A percentile compares a stretch with the other conserved stretches of the same genome.
Evolutionary conservation across 2,797 vertebrate genomes (phyloP).

Genomic region (Enteromius radiatus): DNA sequence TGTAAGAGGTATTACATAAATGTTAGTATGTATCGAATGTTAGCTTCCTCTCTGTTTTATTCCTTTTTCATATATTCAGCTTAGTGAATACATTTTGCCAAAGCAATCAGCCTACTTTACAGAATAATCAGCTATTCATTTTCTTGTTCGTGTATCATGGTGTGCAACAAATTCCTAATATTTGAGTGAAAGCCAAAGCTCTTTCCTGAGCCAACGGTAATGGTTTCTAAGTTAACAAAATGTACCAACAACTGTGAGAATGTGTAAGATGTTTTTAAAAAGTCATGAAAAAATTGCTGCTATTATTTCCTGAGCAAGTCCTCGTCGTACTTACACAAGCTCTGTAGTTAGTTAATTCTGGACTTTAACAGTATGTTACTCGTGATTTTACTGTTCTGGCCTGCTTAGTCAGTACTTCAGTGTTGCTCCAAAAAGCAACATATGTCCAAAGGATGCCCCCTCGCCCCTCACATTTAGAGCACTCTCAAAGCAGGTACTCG

Average conservation of each 20-base stretch:
- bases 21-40: background rate
- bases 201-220: background rate
- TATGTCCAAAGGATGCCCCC: slow-evolving; percentile 19
- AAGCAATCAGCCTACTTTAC: background rate
- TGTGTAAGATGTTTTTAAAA: background rate
- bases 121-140: background rate
- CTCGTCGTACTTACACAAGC: background rate
- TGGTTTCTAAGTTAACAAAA: background rate
- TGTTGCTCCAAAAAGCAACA: slow-evolving; percentile 13
- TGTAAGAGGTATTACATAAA: background rate
- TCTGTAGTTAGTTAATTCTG: background rate
- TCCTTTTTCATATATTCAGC: background rate
- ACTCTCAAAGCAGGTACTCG: slow-evolving; percentile 25
- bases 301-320: background rate
- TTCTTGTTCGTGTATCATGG: background rate
- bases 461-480: slow-evolving; percentile 9
- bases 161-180: background rate
- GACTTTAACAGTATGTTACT: background rate
- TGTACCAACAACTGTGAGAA: background rate
- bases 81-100: background rate
- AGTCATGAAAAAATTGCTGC: background rate
- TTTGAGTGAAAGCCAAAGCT: background rate
- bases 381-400: background rate
- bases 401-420: background rate
- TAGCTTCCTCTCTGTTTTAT: background rate